Evolutionary conservation across 2,113 vertebrate genomes (phyloP).

Genomic region (Aptenodytes forsteri): DNA sequence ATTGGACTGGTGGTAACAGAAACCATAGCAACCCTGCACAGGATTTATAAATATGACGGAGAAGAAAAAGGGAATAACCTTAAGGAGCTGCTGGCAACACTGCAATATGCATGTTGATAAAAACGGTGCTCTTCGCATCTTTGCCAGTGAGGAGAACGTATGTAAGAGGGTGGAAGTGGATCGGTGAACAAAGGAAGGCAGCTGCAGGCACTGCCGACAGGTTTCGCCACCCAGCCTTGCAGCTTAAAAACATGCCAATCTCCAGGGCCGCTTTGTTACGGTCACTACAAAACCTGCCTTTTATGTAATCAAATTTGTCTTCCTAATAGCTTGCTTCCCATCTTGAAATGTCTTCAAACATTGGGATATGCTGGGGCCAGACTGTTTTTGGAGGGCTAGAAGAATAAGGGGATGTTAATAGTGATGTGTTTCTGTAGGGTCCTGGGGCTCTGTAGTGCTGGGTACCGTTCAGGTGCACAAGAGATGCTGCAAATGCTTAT

Average conservation of each 20-base stretch:
- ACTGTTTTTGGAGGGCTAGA: neutral
- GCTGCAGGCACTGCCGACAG: neutral
- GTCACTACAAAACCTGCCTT: neutral
- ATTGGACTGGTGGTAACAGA: conserved; percentile 17
- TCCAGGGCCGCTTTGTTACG: neutral
- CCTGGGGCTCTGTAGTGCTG: neutral
- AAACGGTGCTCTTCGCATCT: neutral
- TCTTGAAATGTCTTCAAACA: neutral
- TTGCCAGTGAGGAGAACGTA: neutral
- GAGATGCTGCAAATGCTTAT: neutral
- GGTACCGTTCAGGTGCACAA: fast-evolving
- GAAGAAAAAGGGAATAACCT: neutral
- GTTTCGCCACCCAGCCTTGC: neutral
- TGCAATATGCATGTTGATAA: neutral
- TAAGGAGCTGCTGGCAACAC: neutral
- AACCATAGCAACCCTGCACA: conserved; percentile 40
- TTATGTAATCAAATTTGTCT: neutral
- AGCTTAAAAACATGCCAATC: neutral
- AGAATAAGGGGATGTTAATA: neutral
- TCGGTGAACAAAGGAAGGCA: neutral
- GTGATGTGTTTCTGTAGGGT: neutral
- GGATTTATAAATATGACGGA: neutral
- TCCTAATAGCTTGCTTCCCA: neutral
- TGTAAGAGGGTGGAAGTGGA: neutral
- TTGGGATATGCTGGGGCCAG: neutral